Evolutionary conservation across 2,113 vertebrate species (phyloP), one percentile per base, ranked within the genome.

Genomic region (Oriolus oriolus): DNA sequence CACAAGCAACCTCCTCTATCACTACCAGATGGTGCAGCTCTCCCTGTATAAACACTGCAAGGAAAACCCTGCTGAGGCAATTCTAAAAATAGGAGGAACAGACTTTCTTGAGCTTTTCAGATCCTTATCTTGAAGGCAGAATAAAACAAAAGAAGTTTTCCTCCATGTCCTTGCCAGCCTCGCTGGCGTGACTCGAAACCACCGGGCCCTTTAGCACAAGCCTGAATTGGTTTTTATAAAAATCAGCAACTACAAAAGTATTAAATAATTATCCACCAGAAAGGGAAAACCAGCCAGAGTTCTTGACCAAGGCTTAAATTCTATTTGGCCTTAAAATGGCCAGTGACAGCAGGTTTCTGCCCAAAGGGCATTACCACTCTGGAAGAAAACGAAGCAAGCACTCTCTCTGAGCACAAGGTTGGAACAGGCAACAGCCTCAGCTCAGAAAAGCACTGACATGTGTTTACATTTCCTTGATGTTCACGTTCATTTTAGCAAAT

Each of bases 11-110:
- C 75, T 73, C 93, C 97, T 96, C 97, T 97, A 98, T 97, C 91
- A 82, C 91, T 98, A 97, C 98, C 98, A 98, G 98, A 98, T 98
- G 98, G 97, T 93, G 95, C 84, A 68, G 82, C 95, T 96, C 97
- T 96, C 83, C 54, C 86, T 96, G 88, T 83, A 60, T 97, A 98
- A 98, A 98, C 97, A 98, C 75, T 89, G 79, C 52, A 65, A 97
- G 96, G 95, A 97, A 98, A 98, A 97, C 91, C 96, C 97, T 95
- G 86, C 92, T 53, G 95, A 97, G 96, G 96, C 84, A 84, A 96
- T 54, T 73, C 97, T 98, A 98, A 98, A 98, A 98, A 98, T 96
- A 98, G 96, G 91, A 94, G 84, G 85, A 95, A 80, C 82, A 96
- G 96, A 95, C 89, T 96, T 96, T 84, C 81, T 94, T 74, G 89